phyloP scores from a whole-genome alignment of 2,888 invertebrate genomes.

The Pinctada fucata region DNA sequence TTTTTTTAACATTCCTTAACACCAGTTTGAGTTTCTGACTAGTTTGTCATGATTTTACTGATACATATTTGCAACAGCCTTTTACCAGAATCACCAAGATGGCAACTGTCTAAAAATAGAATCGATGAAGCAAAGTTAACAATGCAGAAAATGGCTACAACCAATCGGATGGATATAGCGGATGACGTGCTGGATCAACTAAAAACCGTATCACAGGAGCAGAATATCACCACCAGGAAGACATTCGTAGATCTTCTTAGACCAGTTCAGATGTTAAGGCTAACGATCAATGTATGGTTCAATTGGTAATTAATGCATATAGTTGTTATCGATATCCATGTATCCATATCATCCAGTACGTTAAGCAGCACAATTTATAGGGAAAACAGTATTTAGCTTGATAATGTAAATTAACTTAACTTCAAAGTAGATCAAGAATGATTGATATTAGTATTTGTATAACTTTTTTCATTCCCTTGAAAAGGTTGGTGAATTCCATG shows the following conservation, averaged over 20 bases:
- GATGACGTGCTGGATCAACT: constrained; percentile 24
- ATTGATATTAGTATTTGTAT: too few species aligned
- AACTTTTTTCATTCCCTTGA: background rate
- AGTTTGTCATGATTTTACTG: too few species aligned
- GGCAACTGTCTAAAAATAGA: constrained; percentile 35
- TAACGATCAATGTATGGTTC: constrained; percentile 38
- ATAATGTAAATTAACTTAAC: too few species aligned
- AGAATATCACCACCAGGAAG: too few species aligned
- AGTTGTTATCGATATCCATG: too few species aligned
- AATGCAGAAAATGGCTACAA: constrained; percentile 25
- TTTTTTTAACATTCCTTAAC: too few species aligned
- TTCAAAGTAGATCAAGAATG: too few species aligned
- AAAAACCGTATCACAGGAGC: too few species aligned
- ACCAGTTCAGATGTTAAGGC: constrained; percentile 21
- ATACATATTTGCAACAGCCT: constrained; percentile 11
- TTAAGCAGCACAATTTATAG: too few species aligned
- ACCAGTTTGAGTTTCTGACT: too few species aligned
- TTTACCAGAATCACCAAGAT: constrained; percentile 37
- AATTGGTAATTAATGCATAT: constrained; percentile 24
- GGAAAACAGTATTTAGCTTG: too few species aligned
- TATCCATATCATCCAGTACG: too few species aligned
- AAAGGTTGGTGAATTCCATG: constrained; percentile 64
- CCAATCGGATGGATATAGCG: constrained; percentile 21
- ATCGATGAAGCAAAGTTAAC: constrained; percentile 30
- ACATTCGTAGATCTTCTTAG: constrained; percentile 30